Evolutionary conservation across 2,113 vertebrate species (phyloP).

Genomic region (Urocynchramus pylzowi): DNA sequence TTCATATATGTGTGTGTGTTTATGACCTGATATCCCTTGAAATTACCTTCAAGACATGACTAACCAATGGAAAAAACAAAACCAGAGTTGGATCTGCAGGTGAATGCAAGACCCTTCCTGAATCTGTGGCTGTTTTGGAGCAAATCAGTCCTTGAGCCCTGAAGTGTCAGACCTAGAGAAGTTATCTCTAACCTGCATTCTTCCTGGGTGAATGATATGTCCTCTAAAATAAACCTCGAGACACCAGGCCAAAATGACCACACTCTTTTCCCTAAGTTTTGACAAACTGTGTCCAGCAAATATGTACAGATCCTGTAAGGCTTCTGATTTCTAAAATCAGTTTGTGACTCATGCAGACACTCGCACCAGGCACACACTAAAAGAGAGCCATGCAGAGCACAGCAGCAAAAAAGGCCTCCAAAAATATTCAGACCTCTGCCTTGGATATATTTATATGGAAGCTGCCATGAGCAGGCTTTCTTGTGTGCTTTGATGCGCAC

Average conservation of each 20-base stretch:
- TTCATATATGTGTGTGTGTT: accelerated
- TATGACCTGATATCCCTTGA: neutral
- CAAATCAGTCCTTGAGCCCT: neutral
- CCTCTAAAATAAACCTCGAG: neutral
- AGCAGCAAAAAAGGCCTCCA: neutral
- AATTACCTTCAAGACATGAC: neutral
- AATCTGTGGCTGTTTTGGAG: neutral
- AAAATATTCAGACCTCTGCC: neutral
- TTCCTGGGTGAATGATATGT: neutral
- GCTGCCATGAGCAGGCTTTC: neutral
- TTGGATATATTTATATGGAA: neutral
- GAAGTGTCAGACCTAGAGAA: neutral
- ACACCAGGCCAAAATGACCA: neutral
- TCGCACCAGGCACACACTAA: neutral
- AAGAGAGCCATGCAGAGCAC: neutral
- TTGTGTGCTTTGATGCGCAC: neutral
- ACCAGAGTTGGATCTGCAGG: neutral
- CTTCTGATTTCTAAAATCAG: neutral
- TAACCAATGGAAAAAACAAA: neutral
- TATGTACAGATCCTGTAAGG: neutral
- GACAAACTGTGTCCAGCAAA: neutral
- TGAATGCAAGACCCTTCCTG: neutral
- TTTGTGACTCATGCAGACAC: neutral
- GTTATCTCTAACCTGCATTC: neutral
- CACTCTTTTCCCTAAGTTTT: neutral